Percentiles rank a stretch among this genome's conserved stretches.
These are phyloP conservation scores for Atrichornis clamosus DNA, from an alignment of 2,113 vertebrate genomes.

Conservation along the genomic window DNA sequence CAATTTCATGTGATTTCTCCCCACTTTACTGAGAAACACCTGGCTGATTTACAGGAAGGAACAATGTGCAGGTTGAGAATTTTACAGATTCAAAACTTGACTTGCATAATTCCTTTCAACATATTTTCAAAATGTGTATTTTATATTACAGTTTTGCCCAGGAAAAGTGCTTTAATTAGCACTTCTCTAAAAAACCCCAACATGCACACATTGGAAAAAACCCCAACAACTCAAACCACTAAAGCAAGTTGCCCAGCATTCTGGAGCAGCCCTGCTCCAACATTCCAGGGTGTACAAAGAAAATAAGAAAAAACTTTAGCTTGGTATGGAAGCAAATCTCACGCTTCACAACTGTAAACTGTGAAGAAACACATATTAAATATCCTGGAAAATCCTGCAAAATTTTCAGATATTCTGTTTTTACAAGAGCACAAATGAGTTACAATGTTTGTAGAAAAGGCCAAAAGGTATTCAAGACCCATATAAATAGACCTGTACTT, in stretches of 20 bases:
- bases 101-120: neutral
- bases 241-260: neutral
- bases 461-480: neutral
- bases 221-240: neutral
- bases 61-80: neutral
- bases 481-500: neutral
- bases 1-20: neutral
- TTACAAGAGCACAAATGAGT: neutral
- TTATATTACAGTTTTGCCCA: neutral
- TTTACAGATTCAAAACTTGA: neutral
- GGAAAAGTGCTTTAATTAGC: constrained; percentile 28
- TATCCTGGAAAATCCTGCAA: neutral
- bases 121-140: neutral
- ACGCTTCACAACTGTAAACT: neutral
- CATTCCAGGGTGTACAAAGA: constrained; percentile 1
- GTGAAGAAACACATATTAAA: constrained; percentile 6
- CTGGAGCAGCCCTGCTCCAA: neutral
- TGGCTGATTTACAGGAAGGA: neutral
- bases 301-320: neutral
- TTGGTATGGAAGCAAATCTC: constrained; percentile 2
- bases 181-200: constrained; percentile 2
- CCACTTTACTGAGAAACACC: neutral
- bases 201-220: neutral
- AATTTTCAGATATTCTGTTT: neutral
- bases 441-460: neutral